Evolutionary conservation across 1,140 invertebrate genomes (phyloP).

Genomic region (Trichoplusia ni): DNA sequence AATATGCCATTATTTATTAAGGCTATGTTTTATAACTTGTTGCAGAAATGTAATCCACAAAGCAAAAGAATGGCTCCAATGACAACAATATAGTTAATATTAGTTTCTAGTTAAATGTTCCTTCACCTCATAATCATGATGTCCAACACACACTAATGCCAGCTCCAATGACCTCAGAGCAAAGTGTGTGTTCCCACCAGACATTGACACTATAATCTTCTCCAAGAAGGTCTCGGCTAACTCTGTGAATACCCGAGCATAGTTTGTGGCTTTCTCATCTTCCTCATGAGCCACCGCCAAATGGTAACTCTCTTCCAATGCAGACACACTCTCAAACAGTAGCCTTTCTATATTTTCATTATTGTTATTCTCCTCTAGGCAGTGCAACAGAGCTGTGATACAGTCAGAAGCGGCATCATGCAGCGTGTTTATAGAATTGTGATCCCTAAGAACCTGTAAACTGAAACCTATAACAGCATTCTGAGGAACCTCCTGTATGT

Average conservation of each 20-base stretch:
- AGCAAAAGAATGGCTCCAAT: not conserved
- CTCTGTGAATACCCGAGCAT: conserved; percentile 97
- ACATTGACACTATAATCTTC: conserved; percentile 86
- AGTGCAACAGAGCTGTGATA: conserved; percentile 92
- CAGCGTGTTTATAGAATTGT: conserved; percentile 85
- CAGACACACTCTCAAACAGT: conserved; percentile 91
- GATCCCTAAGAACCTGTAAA: conserved; percentile 86
- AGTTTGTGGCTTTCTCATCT: conserved; percentile 94
- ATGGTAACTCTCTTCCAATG: conserved; percentile 94
- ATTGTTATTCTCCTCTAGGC: conserved; percentile 89
- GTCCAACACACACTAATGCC: conserved; percentile 95
- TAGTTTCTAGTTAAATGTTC: not conserved
- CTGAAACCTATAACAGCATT: conserved; percentile 87
- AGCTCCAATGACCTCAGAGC: conserved; percentile 94
- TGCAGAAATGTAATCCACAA: too few species aligned
- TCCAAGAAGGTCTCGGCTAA: conserved; percentile 95
- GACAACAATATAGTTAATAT: not conserved
- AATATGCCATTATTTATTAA: too few species aligned
- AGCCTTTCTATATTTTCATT: conserved; percentile 86
- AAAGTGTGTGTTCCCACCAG: conserved; percentile 86
- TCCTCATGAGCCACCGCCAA: conserved; percentile 96
- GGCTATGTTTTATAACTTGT: too few species aligned
- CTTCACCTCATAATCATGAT: conserved; percentile 96
- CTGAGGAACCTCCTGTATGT: conserved; percentile 84
- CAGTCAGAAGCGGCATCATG: conserved; percentile 96